Conservation (phyloP, 2,113 vertebrate genomes). For the Phrynocephalus versicolor region DNA sequence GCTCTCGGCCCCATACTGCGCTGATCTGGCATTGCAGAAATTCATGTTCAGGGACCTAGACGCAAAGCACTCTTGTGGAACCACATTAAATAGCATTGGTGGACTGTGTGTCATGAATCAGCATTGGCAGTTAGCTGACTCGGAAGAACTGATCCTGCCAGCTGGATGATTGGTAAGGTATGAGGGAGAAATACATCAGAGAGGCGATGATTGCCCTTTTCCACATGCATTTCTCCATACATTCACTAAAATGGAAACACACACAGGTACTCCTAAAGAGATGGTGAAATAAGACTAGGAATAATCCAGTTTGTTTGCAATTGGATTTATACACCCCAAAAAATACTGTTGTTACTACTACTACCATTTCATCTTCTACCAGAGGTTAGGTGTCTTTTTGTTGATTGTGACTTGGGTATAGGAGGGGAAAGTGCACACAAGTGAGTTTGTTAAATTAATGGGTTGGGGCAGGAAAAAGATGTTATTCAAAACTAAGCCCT, state of each 20-base stretch:
- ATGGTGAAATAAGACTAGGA: not conserved
- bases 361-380: no score
- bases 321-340: no score
- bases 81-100: constrained; percentile 52
- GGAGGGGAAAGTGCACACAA: no score
- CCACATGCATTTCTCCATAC: constrained; percentile 43
- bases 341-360: not conserved
- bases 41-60: constrained; percentile 55
- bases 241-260: not conserved
- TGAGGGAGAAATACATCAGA: constrained; percentile 39
- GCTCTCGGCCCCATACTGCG: constrained; percentile 41
- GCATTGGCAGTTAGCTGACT: constrained; percentile 50
- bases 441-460: no score
- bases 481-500: not conserved
- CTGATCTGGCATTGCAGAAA: constrained; percentile 64
- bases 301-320: not conserved
- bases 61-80: constrained; percentile 55
- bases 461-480: not conserved
- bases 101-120: constrained; percentile 66
- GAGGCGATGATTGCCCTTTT: constrained; percentile 59
- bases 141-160: constrained; percentile 57
- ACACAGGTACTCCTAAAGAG: fast-evolving
- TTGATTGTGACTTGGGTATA: no score
- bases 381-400: no score
- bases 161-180: constrained; percentile 60